These are phyloP conservation scores for Tethea ocularis DNA, from an alignment of 2,888 invertebrate species.

Conservation along the genomic window DNA sequence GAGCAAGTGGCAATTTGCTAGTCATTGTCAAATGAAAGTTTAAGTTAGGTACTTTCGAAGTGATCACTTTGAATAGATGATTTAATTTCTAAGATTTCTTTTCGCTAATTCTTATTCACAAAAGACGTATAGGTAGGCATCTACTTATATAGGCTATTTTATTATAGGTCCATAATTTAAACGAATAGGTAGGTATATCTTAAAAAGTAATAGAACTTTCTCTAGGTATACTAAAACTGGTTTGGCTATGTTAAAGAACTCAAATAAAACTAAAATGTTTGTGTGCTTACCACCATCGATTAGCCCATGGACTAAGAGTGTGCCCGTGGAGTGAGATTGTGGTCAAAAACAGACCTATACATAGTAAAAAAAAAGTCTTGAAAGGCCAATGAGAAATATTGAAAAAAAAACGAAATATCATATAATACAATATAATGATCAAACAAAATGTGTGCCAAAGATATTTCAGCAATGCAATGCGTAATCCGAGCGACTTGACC, in stretches of 20 bases:
- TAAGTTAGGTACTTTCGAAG: background rate
- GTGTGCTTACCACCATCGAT: no score
- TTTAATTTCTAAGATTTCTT: background rate
- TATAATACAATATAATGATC: background rate
- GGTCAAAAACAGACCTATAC: no score
- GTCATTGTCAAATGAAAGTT: background rate
- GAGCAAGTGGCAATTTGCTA: background rate
- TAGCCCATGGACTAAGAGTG: no score
- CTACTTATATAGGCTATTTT: no score
- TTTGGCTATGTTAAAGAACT: no score
- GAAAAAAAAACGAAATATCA: background rate
- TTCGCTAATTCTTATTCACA: no score
- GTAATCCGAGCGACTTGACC: background rate
- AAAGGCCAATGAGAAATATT: background rate
- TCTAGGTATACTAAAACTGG: no score
- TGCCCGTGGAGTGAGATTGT: no score
- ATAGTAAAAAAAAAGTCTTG: background rate
- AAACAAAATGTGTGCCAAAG: background rate
- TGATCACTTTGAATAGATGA: background rate
- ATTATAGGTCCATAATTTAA: no score
- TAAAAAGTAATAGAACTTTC: no score
- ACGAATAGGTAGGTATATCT: no score
- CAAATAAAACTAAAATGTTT: background rate
- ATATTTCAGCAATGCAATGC: constrained; percentile 2
- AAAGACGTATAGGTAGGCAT: no score